These are phyloP conservation scores for Meloidogyne hapla DNA, from an alignment of 1,140 invertebrate species.

Conservation along the genomic window DNA sequence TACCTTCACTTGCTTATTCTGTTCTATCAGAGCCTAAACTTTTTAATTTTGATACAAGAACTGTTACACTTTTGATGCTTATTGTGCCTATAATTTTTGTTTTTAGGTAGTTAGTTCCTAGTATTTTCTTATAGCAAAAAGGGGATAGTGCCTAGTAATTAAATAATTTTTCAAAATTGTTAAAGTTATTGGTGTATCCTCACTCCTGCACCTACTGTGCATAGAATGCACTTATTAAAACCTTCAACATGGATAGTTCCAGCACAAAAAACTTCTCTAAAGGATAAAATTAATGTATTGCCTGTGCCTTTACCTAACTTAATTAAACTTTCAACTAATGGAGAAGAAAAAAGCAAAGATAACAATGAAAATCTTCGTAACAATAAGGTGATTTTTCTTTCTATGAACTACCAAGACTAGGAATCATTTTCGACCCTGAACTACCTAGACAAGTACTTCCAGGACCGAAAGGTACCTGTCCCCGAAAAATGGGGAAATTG, in stretches of 20 bases:
- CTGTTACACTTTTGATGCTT: constrained; percentile 30
- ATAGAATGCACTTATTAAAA: constrained; percentile 15
- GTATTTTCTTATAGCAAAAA: too few relatives aligned
- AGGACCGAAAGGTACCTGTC: too few relatives aligned
- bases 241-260: constrained; percentile 38
- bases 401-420: too few relatives aligned
- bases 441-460: too few relatives aligned
- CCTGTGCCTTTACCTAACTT: neutral
- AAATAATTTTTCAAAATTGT: neutral
- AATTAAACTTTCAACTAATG: neutral
- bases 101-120: constrained; percentile 39
- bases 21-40: constrained; percentile 34
- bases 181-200: constrained; percentile 31
- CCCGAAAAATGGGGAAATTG: too few relatives aligned
- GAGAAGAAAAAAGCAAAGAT: neutral
- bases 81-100: constrained; percentile 34
- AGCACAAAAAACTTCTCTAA: neutral
- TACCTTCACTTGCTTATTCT: constrained; percentile 30
- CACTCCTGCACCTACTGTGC: constrained; percentile 16
- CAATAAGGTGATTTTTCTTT: too few relatives aligned
- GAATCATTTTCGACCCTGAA: too few relatives aligned
- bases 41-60: constrained; percentile 13
- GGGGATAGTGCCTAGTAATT: too few relatives aligned
- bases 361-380: neutral
- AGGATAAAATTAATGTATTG: neutral